Conservation (phyloP, 2,888 invertebrate genomes). For the Xestobium rufovillosum region DNA sequence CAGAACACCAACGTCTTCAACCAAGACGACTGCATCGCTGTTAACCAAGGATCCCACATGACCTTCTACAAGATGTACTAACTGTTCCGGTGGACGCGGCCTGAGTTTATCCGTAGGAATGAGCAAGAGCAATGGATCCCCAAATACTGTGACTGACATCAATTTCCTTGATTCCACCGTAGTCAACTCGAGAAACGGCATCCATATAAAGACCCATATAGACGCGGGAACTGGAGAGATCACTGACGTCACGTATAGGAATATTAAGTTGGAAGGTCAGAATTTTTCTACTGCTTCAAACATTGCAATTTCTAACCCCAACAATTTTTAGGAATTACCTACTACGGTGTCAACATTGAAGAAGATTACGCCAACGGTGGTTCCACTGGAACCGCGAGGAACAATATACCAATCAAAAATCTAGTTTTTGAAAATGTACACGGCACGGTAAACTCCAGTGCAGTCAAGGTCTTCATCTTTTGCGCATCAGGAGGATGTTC, state of each 20-base stretch:
- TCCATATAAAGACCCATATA: constrained; percentile 23
- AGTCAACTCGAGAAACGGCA: constrained; percentile 18
- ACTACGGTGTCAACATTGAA: constrained; percentile 23
- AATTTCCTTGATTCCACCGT: constrained; percentile 15
- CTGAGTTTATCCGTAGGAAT: constrained; percentile 21
- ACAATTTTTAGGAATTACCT: constrained; percentile 15
- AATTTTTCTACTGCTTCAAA: neutral
- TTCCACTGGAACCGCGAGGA: constrained; percentile 15
- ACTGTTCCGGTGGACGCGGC: constrained; percentile 23
- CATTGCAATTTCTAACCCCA: too few relatives aligned
- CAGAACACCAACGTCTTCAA: constrained; percentile 17
- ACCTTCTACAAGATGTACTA: constrained; percentile 15
- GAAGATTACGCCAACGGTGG: constrained; percentile 20
- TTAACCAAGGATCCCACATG: constrained; percentile 20
- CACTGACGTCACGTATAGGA: constrained; percentile 17
- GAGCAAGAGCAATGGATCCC: constrained; percentile 13
- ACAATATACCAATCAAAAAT: constrained; percentile 21
- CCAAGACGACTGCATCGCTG: constrained; percentile 24
- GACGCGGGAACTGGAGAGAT: constrained; percentile 19
- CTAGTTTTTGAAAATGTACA: constrained; percentile 11
- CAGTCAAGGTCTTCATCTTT: constrained; percentile 17
- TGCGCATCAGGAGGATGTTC: constrained; percentile 15
- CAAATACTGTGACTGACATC: constrained; percentile 18
- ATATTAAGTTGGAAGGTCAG: constrained; percentile 20
- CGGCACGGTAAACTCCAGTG: constrained; percentile 16